A percentile compares a stretch with the other conserved stretches of the same genome.
Evolutionary conservation across 2,888 invertebrate genomes (phyloP).

Genomic region (Tachystola acroxantha): DNA sequence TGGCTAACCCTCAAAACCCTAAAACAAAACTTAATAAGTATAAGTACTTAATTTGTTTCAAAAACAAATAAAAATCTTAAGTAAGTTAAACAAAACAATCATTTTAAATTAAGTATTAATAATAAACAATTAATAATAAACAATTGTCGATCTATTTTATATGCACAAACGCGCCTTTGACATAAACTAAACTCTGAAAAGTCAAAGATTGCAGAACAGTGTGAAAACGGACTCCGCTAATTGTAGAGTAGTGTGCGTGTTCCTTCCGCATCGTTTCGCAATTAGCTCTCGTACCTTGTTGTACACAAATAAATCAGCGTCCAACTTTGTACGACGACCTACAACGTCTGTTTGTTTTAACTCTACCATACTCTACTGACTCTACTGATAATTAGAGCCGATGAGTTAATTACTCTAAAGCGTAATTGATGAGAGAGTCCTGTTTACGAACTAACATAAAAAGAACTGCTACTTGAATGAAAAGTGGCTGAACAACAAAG

Average conservation of each 20-base stretch:
- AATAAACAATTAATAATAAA: no score
- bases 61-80: no score
- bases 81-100: not conserved
- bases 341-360: slow-evolving; percentile 23
- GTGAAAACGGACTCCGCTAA: slow-evolving; percentile 20
- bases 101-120: not conserved
- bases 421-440: not conserved
- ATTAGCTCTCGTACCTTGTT: slow-evolving; percentile 23
- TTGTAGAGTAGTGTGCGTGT: slow-evolving; percentile 28
- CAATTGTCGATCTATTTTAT: no score
- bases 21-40: no score
- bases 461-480: not conserved
- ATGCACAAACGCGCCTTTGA: no score
- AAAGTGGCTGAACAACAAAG: no score
- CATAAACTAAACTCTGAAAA: no score
- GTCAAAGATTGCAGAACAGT: not conserved
- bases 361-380: no score
- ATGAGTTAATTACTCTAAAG: no score
- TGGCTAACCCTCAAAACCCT: no score
- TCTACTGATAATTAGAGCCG: not conserved
- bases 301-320: slow-evolving; percentile 39
- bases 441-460: no score
- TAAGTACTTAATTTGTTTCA: no score
- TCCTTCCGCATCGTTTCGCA: slow-evolving; percentile 50
- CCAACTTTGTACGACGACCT: not conserved